Evolutionary conservation across 2,797 vertebrate genomes (phyloP).

Genomic region (Sarcoramphus papa): DNA sequence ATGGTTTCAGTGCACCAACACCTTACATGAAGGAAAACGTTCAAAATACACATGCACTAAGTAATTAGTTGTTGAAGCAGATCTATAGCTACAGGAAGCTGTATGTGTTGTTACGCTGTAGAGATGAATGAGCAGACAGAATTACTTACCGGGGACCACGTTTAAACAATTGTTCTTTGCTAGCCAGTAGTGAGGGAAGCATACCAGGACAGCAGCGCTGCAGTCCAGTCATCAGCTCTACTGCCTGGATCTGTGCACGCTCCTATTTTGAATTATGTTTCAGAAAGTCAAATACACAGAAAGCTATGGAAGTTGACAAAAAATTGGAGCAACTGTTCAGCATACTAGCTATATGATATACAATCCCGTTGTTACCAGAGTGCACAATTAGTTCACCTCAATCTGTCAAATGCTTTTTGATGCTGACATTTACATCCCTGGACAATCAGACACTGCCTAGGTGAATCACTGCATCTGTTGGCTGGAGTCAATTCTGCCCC

Average conservation of each 20-base stretch:
- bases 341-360: neutral
- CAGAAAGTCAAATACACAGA: neutral
- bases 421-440: neutral
- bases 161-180: neutral
- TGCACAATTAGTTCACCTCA: neutral
- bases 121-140: neutral
- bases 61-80: neutral
- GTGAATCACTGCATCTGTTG: neutral
- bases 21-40: neutral
- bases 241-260: accelerated
- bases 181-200: neutral
- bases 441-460: neutral
- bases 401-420: neutral
- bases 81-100: neutral
- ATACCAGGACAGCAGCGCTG: neutral
- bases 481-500: neutral
- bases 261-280: neutral
- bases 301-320: neutral
- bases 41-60: neutral
- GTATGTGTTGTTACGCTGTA: neutral
- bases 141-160: neutral
- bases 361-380: neutral
- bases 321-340: neutral
- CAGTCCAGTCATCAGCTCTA: neutral
- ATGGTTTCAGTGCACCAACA: accelerated